These are phyloP conservation scores for Mugil cephalus DNA, from an alignment of 2,113 vertebrate genomes.

Conservation along the genomic window DNA sequence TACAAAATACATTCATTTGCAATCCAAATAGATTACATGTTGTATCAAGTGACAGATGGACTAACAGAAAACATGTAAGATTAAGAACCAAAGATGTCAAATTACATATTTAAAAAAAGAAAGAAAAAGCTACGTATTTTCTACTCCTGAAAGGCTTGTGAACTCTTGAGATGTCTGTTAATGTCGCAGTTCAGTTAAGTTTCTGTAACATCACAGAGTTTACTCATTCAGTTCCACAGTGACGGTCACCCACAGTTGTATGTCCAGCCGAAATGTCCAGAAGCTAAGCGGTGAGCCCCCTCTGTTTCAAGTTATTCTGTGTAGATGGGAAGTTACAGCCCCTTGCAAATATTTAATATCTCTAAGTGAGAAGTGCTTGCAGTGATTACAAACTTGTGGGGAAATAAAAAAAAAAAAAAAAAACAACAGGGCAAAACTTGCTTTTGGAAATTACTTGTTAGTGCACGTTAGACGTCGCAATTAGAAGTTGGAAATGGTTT, in stretches of 20 bases:
- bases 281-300: constrained; percentile 14
- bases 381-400: neutral
- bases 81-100: constrained; percentile 39
- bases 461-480: constrained; percentile 32
- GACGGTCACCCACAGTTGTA: constrained; percentile 6
- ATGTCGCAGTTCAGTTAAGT: neutral
- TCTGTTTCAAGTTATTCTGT: constrained; percentile 41
- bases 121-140: neutral
- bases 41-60: constrained; percentile 32
- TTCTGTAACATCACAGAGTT: neutral
- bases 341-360: constrained; percentile 3
- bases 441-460: constrained; percentile 26
- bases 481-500: constrained; percentile 6
- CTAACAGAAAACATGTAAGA: constrained; percentile 29
- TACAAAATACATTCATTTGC: constrained; percentile 74
- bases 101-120: constrained; percentile 2
- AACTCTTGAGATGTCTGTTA: constrained; percentile 29
- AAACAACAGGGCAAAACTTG: neutral
- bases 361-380: neutral
- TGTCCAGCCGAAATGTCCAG: constrained; percentile 8
- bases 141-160: constrained; percentile 8
- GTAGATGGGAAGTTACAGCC: constrained; percentile 19
- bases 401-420: constrained; percentile 5
- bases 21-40: constrained; percentile 45
- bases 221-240: constrained; percentile 8